Percentiles rank a stretch among this genome's conserved stretches.
phyloP scores from a whole-genome alignment of 2,113 vertebrate species.

The Platichthys flesus region DNA sequence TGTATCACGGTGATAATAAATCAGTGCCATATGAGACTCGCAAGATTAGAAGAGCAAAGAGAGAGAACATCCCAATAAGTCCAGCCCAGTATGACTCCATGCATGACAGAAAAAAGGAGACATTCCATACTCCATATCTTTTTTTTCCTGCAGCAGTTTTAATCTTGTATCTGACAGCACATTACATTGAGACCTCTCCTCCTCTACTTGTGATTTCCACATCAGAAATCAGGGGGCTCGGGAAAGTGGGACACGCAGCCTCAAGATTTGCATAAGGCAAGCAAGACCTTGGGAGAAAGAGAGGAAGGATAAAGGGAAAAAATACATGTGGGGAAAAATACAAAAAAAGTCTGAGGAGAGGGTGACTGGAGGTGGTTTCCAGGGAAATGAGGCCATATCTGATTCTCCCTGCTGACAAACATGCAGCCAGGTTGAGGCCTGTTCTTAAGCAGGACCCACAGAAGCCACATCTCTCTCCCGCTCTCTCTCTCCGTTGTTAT shows the following conservation, averaged over 20 bases:
- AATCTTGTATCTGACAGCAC: constrained; percentile 29
- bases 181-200: constrained; percentile 15
- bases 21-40: constrained; percentile 49
- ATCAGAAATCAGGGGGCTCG: constrained; percentile 1
- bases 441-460: constrained; percentile 65
- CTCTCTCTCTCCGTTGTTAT: constrained; percentile 66
- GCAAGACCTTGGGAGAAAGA: constrained; percentile 17
- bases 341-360: constrained; percentile 21
- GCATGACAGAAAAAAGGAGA: not conserved
- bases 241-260: constrained; percentile 5
- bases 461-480: constrained; percentile 70
- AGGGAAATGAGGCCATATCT: constrained; percentile 72
- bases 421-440: constrained; percentile 74
- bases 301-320: not conserved
- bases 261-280: constrained; percentile 40
- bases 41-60: constrained; percentile 52
- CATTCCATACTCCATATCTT: not conserved
- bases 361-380: constrained; percentile 69
- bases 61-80: constrained; percentile 53
- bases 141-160: not conserved
- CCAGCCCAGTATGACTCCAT: constrained; percentile 30
- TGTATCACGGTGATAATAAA: constrained; percentile 51
- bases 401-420: constrained; percentile 74
- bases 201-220: constrained; percentile 28
- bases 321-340: not conserved